Percentiles rank a stretch among this genome's conserved stretches.
Evolutionary conservation across 2,797 vertebrate species (phyloP).

Genomic region (Ptychadena robeensis): DNA sequence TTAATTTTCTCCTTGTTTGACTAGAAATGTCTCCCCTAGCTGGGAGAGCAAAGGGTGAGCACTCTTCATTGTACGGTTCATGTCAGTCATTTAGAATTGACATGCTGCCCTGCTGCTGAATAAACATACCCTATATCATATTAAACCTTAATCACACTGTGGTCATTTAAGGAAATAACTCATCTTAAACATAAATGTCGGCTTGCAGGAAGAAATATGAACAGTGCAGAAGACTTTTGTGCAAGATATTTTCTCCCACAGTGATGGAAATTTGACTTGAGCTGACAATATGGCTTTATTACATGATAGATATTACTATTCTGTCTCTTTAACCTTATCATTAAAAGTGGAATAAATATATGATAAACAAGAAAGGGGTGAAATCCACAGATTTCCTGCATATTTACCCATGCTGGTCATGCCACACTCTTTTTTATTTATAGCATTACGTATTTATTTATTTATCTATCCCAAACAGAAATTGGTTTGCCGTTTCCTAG

Average conservation of each 20-base stretch:
- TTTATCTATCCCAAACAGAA: neutral
- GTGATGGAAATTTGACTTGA: constrained; percentile 2
- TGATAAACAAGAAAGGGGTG: constrained; percentile 4
- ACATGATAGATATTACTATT: neutral
- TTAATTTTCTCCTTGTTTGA: constrained; percentile 89
- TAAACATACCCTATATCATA: constrained; percentile 81
- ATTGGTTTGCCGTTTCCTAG: no score
- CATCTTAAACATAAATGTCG: constrained; percentile 45
- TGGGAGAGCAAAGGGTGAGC: constrained; percentile 74
- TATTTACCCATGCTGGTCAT: neutral
- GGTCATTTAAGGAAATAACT: constrained; percentile 45
- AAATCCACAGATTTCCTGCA: neutral
- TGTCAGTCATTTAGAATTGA: constrained; percentile 84
- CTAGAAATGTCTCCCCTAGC: constrained; percentile 80
- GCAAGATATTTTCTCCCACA: neutral
- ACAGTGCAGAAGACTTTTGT: neutral
- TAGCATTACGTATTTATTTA: neutral
- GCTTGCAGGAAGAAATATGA: constrained; percentile 15
- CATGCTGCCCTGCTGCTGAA: constrained; percentile 75
- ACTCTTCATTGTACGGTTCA: constrained; percentile 81
- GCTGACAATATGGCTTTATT: constrained; percentile 19
- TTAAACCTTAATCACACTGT: constrained; percentile 69
- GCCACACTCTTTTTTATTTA: neutral
- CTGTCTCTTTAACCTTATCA: neutral
- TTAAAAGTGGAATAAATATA: neutral